phyloP scores from a whole-genome alignment of 2,888 invertebrate species.

The Oeneis ivallda region DNA sequence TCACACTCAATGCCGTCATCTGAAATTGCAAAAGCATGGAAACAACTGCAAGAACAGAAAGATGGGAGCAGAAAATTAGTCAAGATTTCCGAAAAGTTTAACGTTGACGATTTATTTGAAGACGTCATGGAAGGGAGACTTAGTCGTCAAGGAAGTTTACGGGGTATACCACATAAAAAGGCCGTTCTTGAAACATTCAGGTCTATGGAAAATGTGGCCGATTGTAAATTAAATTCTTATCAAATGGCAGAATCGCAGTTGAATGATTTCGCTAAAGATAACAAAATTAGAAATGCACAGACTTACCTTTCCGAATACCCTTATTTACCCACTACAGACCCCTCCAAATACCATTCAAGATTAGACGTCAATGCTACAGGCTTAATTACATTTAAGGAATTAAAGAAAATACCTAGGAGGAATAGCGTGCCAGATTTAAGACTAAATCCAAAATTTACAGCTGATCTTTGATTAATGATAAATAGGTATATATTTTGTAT shows the following conservation, averaged over 20 bases:
- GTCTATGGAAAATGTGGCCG: slow-evolving; percentile 75
- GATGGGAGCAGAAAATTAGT: slow-evolving; percentile 57
- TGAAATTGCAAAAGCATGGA: slow-evolving; percentile 70
- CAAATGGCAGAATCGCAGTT: slow-evolving; percentile 65
- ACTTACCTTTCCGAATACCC: slow-evolving; percentile 76
- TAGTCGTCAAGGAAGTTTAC: slow-evolving; percentile 74
- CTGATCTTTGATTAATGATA: slow-evolving; percentile 47
- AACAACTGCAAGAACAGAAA: slow-evolving; percentile 59
- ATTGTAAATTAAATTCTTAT: slow-evolving; percentile 64
- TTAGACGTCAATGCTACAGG: slow-evolving; percentile 71
- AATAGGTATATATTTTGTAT: background rate
- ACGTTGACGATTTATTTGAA: slow-evolving; percentile 75
- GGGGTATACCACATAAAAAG: slow-evolving; percentile 79
- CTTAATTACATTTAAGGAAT: slow-evolving; percentile 71
- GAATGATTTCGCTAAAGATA: slow-evolving; percentile 63
- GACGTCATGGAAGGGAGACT: slow-evolving; percentile 75
- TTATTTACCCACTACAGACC: slow-evolving; percentile 75
- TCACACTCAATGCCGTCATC: slow-evolving; percentile 73
- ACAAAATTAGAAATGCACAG: slow-evolving; percentile 64
- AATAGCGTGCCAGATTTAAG: slow-evolving; percentile 76
- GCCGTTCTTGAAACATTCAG: slow-evolving; percentile 77
- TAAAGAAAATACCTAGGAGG: slow-evolving; percentile 63
- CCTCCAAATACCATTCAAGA: slow-evolving; percentile 73
- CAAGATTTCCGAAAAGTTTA: slow-evolving; percentile 78
- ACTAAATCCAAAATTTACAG: slow-evolving; percentile 67